Percentiles rank a stretch among this genome's conserved stretches.
Conservation (phyloP, 2,888 invertebrate genomes). For the Drosophila limbata region DNA sequence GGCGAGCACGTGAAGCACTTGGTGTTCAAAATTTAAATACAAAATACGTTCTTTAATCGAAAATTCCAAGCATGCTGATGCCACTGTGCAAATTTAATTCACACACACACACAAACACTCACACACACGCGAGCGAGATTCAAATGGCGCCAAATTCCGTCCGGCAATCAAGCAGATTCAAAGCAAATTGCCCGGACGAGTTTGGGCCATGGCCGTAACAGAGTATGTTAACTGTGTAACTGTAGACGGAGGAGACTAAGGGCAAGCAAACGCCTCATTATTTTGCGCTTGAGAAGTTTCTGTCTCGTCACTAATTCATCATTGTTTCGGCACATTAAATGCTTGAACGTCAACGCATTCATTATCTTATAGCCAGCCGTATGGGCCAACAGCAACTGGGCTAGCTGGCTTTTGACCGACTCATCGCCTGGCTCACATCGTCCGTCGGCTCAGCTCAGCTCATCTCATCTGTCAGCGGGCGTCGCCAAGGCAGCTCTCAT, state of each 20-base stretch:
- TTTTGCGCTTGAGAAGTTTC: slow-evolving; percentile 81
- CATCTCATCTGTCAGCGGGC: slow-evolving; percentile 47
- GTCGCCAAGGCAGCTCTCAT: slow-evolving; percentile 52
- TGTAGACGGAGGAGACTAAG: slow-evolving; percentile 17
- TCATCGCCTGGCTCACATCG: slow-evolving; percentile 70
- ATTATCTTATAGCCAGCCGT: slow-evolving; percentile 67
- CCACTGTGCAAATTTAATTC: slow-evolving; percentile 60
- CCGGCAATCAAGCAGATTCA: slow-evolving; percentile 80
- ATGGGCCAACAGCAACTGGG: not conserved
- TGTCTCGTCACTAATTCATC: slow-evolving; percentile 83
- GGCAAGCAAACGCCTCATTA: slow-evolving; percentile 74
- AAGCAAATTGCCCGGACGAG: slow-evolving; percentile 78
- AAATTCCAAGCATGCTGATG: slow-evolving; percentile 49
- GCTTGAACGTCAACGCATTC: slow-evolving; percentile 82
- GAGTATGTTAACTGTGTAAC: slow-evolving; percentile 17
- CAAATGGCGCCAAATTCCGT: slow-evolving; percentile 77
- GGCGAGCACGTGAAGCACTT: slow-evolving; percentile 22
- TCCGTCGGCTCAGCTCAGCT: slow-evolving; percentile 33
- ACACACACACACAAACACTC: slow-evolving; percentile 16
- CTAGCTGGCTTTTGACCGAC: slow-evolving; percentile 59
- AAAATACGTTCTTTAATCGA: slow-evolving; percentile 63
- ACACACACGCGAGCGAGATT: slow-evolving; percentile 9
- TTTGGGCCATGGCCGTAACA: slow-evolving; percentile 31
- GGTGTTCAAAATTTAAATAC: slow-evolving; percentile 65
- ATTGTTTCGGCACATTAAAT: slow-evolving; percentile 83